Percentiles rank a stretch among this genome's conserved stretches.
Evolutionary conservation across 2,797 vertebrate genomes (phyloP).

Genomic region (Thamnophis elegans): DNA sequence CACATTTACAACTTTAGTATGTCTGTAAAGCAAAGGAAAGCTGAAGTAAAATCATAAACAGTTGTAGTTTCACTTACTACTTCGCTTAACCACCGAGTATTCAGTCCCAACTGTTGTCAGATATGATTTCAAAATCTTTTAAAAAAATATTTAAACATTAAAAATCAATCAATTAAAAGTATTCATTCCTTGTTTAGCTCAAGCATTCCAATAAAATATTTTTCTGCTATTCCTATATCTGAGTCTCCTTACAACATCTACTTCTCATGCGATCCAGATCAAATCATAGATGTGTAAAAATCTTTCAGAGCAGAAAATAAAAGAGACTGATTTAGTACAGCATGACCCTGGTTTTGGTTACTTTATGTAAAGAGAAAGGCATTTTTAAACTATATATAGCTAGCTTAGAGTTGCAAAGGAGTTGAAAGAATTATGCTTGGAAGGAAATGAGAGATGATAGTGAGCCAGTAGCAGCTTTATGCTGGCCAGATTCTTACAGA

Average conservation of each 20-base stretch:
- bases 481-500: not conserved
- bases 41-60: not conserved
- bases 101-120: not conserved
- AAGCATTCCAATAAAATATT: not conserved
- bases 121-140: not conserved
- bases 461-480: not conserved
- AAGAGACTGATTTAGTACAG: not conserved
- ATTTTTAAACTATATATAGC: not conserved
- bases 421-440: not conserved
- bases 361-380: not conserved
- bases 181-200: not conserved
- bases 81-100: not conserved
- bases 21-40: not conserved
- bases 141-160: not conserved
- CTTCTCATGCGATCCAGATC: not conserved
- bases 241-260: not conserved
- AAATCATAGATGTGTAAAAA: not conserved
- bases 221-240: not conserved
- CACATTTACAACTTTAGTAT: not conserved
- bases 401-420: not conserved
- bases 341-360: not conserved
- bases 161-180: not conserved
- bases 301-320: not conserved
- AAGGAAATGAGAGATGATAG: not conserved
- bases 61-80: not conserved